Base-by-base conservation (phyloP, 2,113 vertebrate genomes). In the Pollachius pollachius region DNA sequence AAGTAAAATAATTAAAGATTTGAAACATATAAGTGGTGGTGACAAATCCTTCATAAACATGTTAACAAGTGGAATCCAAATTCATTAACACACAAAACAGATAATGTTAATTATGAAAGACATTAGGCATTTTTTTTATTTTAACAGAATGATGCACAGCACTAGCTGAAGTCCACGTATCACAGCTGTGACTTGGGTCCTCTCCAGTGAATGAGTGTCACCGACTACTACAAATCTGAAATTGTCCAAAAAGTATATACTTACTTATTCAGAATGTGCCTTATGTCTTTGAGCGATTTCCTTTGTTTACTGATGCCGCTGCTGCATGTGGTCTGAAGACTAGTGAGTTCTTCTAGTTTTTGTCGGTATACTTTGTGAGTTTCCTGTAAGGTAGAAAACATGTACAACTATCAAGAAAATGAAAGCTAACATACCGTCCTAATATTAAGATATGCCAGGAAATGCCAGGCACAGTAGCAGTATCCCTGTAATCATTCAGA, bases 291-390 rank as follows among this genome's bases (percentile, higher is more conserved):
- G 0, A 98, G 88, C 0, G 90, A 88, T 78, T 92, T 93, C 85
- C 96, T 96, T 80, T 99, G 97, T 78, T 95, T 94, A 68, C 85
- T 88, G 81, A 99, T 96, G 71, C 93, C 93, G 21, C 80, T 84
- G 85, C 93, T 97, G 79, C 95, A 99, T 5, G 90, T 83, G 0
- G 86, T 77, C 88, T 99, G 97, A 56, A 99, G 90, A 9, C 83
- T 92, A 0, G 91, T 96, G 72, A 99, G 92, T 77, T 99, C 97
- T 75, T 98, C 96, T 5, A 99, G 90, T 77, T 98, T 98, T 76
- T 97, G 96, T 75, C 86, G 90, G 87, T 99, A 99, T 41, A 95
- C 80, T 86, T 96, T 97, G 87, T 99, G 96, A 0, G 94, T 94
- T 90, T 98, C 97, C 97, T 99, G 69, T 5, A 58, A 59, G 77